Evolutionary conservation across 2,888 invertebrate species (phyloP).

Genomic region (Zelleria hepariella): DNA sequence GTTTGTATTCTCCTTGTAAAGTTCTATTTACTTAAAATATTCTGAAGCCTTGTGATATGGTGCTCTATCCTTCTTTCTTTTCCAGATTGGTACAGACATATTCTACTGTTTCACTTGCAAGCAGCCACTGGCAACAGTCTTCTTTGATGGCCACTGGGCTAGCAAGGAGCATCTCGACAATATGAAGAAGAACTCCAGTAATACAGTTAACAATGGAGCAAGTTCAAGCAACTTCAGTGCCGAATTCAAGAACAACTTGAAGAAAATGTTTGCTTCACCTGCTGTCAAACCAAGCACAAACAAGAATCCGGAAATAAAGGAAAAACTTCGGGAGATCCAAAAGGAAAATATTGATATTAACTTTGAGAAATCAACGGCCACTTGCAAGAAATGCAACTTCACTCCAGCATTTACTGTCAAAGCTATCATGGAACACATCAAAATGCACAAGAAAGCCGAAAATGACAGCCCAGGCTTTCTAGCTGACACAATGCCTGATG

Average conservation of each 20-base stretch:
- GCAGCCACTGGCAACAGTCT: constrained; percentile 15
- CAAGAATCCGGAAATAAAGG: constrained; percentile 15
- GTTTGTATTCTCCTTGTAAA: too few relatives aligned
- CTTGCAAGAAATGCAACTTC: constrained; percentile 30
- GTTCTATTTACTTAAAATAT: too few relatives aligned
- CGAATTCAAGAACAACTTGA: constrained; percentile 3
- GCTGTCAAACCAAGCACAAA: not conserved
- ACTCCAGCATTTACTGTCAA: constrained; percentile 18
- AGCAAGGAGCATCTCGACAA: constrained; percentile 6
- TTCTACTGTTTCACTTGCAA: constrained; percentile 43
- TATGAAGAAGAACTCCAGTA: not conserved
- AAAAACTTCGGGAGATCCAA: constrained; percentile 19
- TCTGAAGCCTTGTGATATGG: too few relatives aligned
- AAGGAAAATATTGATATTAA: constrained; percentile 27
- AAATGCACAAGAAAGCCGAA: constrained; percentile 15
- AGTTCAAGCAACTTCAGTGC: constrained; percentile 4
- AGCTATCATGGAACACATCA: constrained; percentile 22
- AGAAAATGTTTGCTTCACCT: constrained; percentile 1
- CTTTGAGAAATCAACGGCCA: constrained; percentile 18
- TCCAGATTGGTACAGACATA: constrained; percentile 29
- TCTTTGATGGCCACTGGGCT: constrained; percentile 21
- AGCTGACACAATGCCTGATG: not conserved
- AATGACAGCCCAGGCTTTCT: constrained; percentile 2
- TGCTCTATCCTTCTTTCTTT: constrained; percentile 10
- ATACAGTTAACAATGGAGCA: constrained; percentile 8